These are phyloP conservation scores for Furcula furcula DNA, from an alignment of 2,888 invertebrate genomes.

Conservation along the genomic window DNA sequence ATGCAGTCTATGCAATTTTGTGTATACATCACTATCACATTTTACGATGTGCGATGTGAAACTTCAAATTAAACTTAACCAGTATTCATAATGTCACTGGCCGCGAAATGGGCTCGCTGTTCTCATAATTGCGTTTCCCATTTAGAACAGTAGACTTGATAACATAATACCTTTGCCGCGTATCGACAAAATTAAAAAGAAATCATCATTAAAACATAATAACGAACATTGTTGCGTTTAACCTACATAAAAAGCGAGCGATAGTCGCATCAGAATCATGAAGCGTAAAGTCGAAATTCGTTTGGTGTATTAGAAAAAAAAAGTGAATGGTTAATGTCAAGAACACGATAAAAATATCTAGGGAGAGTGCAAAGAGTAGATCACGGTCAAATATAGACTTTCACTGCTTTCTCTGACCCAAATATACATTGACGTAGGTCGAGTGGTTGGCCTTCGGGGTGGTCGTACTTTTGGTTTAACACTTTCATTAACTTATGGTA, in stretches of 20 bases:
- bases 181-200: slow-evolving; percentile 37
- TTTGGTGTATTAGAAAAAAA: slow-evolving; percentile 23
- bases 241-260: slow-evolving; percentile 31
- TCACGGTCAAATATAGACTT: slow-evolving; percentile 69
- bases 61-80: slow-evolving; percentile 18
- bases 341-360: slow-evolving; percentile 55
- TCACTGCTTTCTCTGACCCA: slow-evolving; percentile 75
- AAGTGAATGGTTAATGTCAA: slow-evolving; percentile 56
- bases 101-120: not conserved
- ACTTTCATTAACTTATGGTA: slow-evolving; percentile 65
- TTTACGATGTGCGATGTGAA: slow-evolving; percentile 16
- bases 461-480: slow-evolving; percentile 67
- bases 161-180: slow-evolving; percentile 8
- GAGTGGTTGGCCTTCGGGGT: slow-evolving; percentile 64
- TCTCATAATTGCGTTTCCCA: not conserved
- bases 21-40: slow-evolving; percentile 8
- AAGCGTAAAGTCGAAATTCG: slow-evolving; percentile 33
- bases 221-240: slow-evolving; percentile 34
- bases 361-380: slow-evolving; percentile 66
- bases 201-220: slow-evolving; percentile 48
- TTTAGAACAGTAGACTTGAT: slow-evolving; percentile 3
- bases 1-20: slow-evolving; percentile 46
- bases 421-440: slow-evolving; percentile 65
- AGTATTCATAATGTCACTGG: slow-evolving; percentile 10
- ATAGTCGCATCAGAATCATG: slow-evolving; percentile 20